Base-by-base conservation (phyloP, 2,113 vertebrate species). In the Apodemus speciosus region DNA sequence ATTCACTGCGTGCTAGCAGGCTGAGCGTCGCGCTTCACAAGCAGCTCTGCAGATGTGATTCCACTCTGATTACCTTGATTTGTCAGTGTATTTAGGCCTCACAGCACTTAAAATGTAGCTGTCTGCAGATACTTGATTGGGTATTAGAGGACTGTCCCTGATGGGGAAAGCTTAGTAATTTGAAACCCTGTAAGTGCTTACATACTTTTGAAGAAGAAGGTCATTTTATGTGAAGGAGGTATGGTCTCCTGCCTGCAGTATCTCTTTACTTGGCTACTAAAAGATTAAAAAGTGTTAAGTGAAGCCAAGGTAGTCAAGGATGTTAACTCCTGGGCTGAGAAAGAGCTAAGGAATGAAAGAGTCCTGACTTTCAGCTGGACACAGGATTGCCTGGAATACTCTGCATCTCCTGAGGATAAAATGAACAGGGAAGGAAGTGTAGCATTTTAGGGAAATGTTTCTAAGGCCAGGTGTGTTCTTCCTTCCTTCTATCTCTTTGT, bases 51-150 rank as follows among this genome's bases (percentile, higher is more conserved):
- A 91, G 84, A 84, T 84, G 75, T 94, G 80, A 81, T 85, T 91
- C 89, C 90, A 92, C 51, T 27, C 49, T 73, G 68, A 90, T 88
- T 93, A 94, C 77, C 72, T 84, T 69, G 91, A 87, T 94, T 92
- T 96, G 35, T 71, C 87, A 92, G 51, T 72, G 30, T 94, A 58
- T 66, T 85, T 89, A 80, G 86, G 77, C 14, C 83, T 51, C 58
- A 23, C 10, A 89, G 38, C 10, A 62, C 93, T 88, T 94, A 85
- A 90, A 30, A 90, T 35, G 23, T 73, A 88, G 80, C 46, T 90
- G 32, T 86, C 71, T 92, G 46, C 68, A 53, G 76, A 90, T 68
- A 90, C 60, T 71, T 93, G 66, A 77, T 90, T 85, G 46, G 32
- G 40, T 90, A 79, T 51, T 68, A 62, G 38, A 83, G 32, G 40